A percentile compares a stretch with the other conserved stretches of the same genome.
phyloP scores from a whole-genome alignment of 2,888 invertebrate genomes.

The Ectobius pallidus region DNA sequence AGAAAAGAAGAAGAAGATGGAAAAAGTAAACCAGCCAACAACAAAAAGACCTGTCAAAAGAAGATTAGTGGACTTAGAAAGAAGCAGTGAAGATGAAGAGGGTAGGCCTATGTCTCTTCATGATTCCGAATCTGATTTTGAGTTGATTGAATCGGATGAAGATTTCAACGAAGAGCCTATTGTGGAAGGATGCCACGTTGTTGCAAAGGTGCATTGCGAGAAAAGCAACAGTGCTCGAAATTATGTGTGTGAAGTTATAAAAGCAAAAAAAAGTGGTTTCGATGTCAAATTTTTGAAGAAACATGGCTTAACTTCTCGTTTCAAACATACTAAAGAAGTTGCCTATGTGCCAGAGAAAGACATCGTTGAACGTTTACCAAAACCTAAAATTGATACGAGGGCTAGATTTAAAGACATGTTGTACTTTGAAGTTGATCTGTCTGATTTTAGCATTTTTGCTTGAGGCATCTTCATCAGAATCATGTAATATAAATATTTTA shows the following conservation, averaged over 20 bases:
- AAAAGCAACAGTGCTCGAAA: not conserved
- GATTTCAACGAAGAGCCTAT: not conserved
- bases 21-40: not conserved
- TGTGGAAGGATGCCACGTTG: not conserved
- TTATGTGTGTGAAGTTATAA: not conserved
- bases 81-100: not conserved
- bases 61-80: not conserved
- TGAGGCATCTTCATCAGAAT: too few relatives aligned
- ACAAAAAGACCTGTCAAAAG: not conserved
- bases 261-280: not conserved
- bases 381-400: not conserved
- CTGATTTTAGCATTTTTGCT: not conserved
- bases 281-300: not conserved
- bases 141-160: not conserved
- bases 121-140: not conserved
- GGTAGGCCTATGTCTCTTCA: not conserved
- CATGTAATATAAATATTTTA: too few relatives aligned
- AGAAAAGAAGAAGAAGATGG: not conserved
- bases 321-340: not conserved
- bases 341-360: not conserved
- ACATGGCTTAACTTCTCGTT: not conserved
- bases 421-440: not conserved
- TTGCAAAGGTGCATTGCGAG: not conserved
- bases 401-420: too few relatives aligned
- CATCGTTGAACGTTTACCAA: constrained; percentile 3